These are phyloP conservation scores for Phthorimaea operculella DNA, from an alignment of 1,140 invertebrate species.

Conservation along the genomic window DNA sequence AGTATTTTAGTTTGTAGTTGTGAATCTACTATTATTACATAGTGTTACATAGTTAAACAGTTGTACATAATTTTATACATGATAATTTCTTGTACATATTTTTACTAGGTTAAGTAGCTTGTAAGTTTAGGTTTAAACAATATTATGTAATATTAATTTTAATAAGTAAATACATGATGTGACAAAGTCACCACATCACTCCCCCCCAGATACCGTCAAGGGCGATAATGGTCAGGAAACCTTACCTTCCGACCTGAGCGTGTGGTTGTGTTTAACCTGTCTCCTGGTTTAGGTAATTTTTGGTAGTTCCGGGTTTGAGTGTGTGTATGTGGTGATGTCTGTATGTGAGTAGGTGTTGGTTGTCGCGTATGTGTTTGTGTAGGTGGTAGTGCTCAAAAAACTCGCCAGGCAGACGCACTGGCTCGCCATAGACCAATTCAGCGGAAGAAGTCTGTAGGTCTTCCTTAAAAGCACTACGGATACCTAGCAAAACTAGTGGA, in stretches of 20 bases:
- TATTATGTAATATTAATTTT: no score
- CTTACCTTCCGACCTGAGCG: background rate
- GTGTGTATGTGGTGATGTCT: background rate
- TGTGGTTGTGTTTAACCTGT: background rate
- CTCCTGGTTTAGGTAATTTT: no score
- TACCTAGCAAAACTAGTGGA: background rate
- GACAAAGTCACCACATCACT: background rate
- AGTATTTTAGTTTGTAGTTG: no score
- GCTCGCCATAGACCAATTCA: slow-evolving; percentile 41
- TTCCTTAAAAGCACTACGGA: slow-evolving; percentile 19
- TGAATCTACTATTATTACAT: no score
- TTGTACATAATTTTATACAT: no score
- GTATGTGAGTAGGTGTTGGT: background rate
- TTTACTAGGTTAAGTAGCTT: no score
- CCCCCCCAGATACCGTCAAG: background rate
- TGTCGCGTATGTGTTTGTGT: background rate
- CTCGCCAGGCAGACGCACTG: slow-evolving; percentile 40
- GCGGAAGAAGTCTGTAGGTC: slow-evolving; percentile 30
- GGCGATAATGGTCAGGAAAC: background rate
- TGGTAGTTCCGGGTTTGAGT: background rate
- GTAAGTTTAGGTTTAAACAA: no score
- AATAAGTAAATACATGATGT: no score
- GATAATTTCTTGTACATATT: no score
- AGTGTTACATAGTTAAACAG: no score
- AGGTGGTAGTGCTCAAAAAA: slow-evolving; percentile 22